These are phyloP conservation scores for Musca vetustissima DNA, from an alignment of 1,140 invertebrate genomes.

Conservation along the genomic window DNA sequence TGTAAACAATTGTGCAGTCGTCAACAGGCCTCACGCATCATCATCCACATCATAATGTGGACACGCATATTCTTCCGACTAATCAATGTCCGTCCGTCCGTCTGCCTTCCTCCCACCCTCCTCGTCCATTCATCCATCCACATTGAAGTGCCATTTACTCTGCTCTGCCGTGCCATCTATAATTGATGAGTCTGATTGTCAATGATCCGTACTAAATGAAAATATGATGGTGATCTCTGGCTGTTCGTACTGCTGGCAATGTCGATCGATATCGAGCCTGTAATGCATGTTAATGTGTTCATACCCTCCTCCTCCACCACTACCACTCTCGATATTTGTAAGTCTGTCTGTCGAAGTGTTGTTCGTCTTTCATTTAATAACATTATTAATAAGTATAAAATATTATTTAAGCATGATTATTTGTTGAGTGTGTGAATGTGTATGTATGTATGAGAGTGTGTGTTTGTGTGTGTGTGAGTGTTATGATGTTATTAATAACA, in stretches of 20 bases:
- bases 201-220: slow-evolving; percentile 20
- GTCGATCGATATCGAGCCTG: not conserved
- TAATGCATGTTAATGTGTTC: not conserved
- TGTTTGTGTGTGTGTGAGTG: no score
- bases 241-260: not conserved
- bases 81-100: no score
- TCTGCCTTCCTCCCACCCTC: no score
- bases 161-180: not conserved
- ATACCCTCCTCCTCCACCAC: not conserved
- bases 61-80: no score
- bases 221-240: slow-evolving; percentile 22
- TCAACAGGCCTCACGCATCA: not conserved
- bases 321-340: not conserved
- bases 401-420: no score
- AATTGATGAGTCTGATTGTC: slow-evolving; percentile 20
- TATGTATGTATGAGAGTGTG: no score
- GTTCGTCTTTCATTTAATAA: slow-evolving; percentile 15
- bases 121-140: no score
- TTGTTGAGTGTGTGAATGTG: no score
- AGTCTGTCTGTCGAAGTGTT: not conserved
- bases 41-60: no score
- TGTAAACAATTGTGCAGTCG: not conserved
- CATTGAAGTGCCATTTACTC: no score
- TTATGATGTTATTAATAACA: no score
- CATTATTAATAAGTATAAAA: slow-evolving; percentile 9